These are phyloP conservation scores for Drosophila leonis DNA, from an alignment of 2,888 invertebrate genomes.

Conservation along the genomic window DNA sequence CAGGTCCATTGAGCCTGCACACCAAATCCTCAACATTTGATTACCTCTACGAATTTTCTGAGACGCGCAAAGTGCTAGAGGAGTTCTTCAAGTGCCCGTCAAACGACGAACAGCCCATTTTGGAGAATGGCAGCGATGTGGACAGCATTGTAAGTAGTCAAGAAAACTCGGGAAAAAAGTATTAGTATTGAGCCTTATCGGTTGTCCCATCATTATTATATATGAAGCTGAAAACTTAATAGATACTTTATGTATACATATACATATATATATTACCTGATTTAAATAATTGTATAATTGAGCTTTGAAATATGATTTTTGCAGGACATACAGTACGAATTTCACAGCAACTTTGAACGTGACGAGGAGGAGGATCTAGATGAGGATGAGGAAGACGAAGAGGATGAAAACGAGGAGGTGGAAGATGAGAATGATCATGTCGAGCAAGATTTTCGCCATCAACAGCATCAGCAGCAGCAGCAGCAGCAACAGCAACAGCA, in stretches of 20 bases:
- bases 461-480: slow-evolving; percentile 47
- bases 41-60: slow-evolving; percentile 95
- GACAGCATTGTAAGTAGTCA: slow-evolving; percentile 84
- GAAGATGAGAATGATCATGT: slow-evolving; percentile 69
- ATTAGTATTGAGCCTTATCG: too few relatives aligned
- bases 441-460: slow-evolving; percentile 59
- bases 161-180: not conserved
- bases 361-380: slow-evolving; percentile 76
- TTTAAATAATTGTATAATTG: not conserved
- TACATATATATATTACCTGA: not conserved
- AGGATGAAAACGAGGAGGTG: slow-evolving; percentile 69
- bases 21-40: slow-evolving; percentile 90
- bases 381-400: slow-evolving; percentile 69
- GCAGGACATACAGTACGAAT: slow-evolving; percentile 87
- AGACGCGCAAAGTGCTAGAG: slow-evolving; percentile 95
- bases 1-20: slow-evolving; percentile 72
- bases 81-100: slow-evolving; percentile 93
- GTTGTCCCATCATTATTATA: not conserved
- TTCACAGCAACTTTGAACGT: slow-evolving; percentile 84
- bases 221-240: not conserved
- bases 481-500: slow-evolving; percentile 33
- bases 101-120: slow-evolving; percentile 87
- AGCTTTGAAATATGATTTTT: slow-evolving; percentile 34
- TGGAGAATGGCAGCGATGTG: slow-evolving; percentile 85
- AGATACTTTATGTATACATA: too few relatives aligned